A percentile compares a stretch with the other conserved stretches of the same genome.
Conservation (phyloP, 2,113 vertebrate genomes). For the Girardinichthys multiradiatus region DNA sequence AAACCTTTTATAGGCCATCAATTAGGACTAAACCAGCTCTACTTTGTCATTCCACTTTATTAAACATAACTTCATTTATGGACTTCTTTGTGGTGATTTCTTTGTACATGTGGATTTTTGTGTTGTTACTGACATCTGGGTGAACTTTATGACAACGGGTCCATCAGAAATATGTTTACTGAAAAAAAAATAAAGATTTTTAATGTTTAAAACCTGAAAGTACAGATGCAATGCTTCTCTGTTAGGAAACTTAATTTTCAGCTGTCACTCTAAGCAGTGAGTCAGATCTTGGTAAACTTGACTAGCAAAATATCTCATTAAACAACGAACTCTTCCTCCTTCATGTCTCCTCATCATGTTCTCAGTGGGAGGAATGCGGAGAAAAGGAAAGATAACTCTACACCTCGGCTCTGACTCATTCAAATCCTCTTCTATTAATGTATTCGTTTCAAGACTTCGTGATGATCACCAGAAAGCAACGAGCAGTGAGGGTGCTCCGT, state of each 20-base stretch:
- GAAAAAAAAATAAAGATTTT: no score
- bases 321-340: constrained; percentile 15
- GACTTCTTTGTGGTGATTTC: no score
- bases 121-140: no score
- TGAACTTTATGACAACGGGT: no score
- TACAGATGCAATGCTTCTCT: neutral
- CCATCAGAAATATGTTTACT: no score
- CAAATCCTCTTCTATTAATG: neutral
- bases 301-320: neutral
- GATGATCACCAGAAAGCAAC: constrained; percentile 16
- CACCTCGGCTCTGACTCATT: constrained; percentile 31
- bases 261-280: neutral
- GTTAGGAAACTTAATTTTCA: neutral
- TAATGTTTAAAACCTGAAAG: no score
- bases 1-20: no score
- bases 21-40: no score
- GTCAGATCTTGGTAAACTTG: neutral
- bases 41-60: neutral
- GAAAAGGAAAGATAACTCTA: neutral
- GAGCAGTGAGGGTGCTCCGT: constrained; percentile 8
- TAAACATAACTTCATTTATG: neutral
- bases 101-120: neutral
- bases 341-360: constrained; percentile 13
- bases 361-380: constrained; percentile 12
- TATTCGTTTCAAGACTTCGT: constrained; percentile 23